Base-by-base conservation (phyloP, 2,113 vertebrate genomes). In the Setophaga kirtlandii region DNA sequence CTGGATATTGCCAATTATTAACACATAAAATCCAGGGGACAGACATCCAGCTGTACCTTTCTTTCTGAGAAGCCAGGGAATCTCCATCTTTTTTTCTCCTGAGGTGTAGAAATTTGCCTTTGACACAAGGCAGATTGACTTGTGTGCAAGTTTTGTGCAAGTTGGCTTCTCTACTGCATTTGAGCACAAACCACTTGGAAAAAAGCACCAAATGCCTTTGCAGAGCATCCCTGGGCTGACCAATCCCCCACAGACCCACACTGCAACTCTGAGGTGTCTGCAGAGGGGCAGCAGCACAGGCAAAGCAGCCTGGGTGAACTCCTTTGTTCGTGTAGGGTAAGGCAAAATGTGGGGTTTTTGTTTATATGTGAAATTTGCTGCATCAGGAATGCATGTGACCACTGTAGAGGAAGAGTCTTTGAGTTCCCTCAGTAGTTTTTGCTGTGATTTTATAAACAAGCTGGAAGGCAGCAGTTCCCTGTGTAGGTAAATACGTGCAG, bases 291-390 rank as follows among this genome's bases (percentile, higher is more conserved):
- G 63, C 71, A 16, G 69, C 37, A 12, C 50, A 7, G 8, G 41
- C 41, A 23, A 6, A 79, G 53, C 37, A 49, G 47, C 47, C 20
- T 30, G 37, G n/a, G n/a, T 24, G 21, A 33, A 23, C 10, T 16
- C 27, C 7, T 44, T 44, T 23, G 7, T 35, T 17, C 1, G 1
- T 8, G 1, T 4, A 17, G 31, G 15, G 3, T 50, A 37, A 67
- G 59, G 59, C 44, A 30, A 58, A 31, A 28, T 22, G 11, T 6
- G 4, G 0, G 4, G 0, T 10, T 27, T 35, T 41, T 44, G 15
- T 71, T 89, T 8, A 24, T 41, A 46, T 3, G 13, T 20, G 31
- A 53, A 22, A 23, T n/a, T 16, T 89, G 60, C 64, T 58, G 50
- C 35, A n/a, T 56, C 35, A 31, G 81, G n/a, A 52, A 5, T 7